Evolutionary conservation across 2,797 vertebrate species (phyloP), one percentile per base, ranked within the genome.

Genomic region (Distichodus sexfasciatus): DNA sequence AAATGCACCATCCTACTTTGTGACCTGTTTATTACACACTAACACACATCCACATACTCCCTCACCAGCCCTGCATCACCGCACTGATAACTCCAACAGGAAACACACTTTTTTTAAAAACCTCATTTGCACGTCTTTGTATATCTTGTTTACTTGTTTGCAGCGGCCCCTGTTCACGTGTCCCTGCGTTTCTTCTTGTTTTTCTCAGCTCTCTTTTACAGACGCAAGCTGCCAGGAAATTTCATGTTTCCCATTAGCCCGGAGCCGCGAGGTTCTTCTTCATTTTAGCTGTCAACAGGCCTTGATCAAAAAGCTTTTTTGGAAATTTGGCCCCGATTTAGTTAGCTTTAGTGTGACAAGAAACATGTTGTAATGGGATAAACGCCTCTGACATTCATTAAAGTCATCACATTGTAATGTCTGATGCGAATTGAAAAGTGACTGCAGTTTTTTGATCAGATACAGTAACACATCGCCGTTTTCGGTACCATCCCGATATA

Each of bases 81-180:
- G 44, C 2, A 62, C 10, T 28, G 33, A 33, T 58, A 33, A 46
- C 17, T 31, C 19, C 21, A 72, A 51, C 53, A 71, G 69, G 51
- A 71, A 57, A 57, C 28, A 23, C 11, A 67, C 46, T 40, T 40
- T 55, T n/a, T n/a, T n/a, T n/a, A 40, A 60, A 33, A 65, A 21
- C 2, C 41, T 54, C 48, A 44, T 36, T 71, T 51, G 21, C 26
- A 58, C 46, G 40, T 14, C 15, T 55, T 21, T 65, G 43, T 70
- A 50, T 71, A 29, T 51, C 28, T 3, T 46, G 36, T 55, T 26
- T 57, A 17, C 17, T 8, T 28, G 12, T 63, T 21, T 55, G 26
- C 43, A 10, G 24, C n/a, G 38, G n/a, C 53, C 9, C 28, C 6
- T 46, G 15, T 0, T 33, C n/a, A 48, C 10, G 10, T 51, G 33